A percentile compares a stretch with the other conserved stretches of the same genome.
Conservation (phyloP, 2,888 invertebrate genomes). For the Spilarctia lutea region DNA sequence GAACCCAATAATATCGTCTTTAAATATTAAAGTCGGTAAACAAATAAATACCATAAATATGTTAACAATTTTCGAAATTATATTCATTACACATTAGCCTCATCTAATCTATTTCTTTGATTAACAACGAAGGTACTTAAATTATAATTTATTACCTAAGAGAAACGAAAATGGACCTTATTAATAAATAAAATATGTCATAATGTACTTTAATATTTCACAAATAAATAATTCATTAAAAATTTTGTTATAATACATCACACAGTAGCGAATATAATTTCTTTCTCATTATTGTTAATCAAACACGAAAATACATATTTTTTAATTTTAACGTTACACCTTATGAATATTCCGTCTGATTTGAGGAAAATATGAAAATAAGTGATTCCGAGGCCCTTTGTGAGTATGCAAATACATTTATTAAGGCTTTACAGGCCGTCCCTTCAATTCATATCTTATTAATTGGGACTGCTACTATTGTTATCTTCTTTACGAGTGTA, state of each 20-base stretch:
- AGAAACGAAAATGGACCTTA: background rate
- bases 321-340: constrained; percentile 19
- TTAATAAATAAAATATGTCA: background rate
- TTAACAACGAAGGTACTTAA: background rate
- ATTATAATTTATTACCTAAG: background rate
- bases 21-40: background rate
- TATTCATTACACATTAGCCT: background rate
- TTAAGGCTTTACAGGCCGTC: constrained; percentile 35
- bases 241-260: background rate
- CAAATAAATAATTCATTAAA: background rate
- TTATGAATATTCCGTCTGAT: constrained; percentile 47
- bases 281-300: constrained; percentile 6
- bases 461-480: constrained; percentile 45
- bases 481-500: constrained; percentile 43
- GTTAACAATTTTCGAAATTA: background rate
- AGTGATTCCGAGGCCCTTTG: constrained; percentile 43
- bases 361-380: constrained; percentile 44
- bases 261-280: constrained; percentile 6
- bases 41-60: background rate
- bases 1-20: background rate
- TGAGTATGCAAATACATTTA: constrained; percentile 52
- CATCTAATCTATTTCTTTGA: background rate
- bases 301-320: constrained; percentile 13
- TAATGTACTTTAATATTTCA: background rate
- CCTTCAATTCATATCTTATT: constrained; percentile 47